Percentiles rank a stretch among this genome's conserved stretches.
Evolutionary conservation across 2,797 vertebrate species (phyloP).

Genomic region (Malurus leucopterus): DNA sequence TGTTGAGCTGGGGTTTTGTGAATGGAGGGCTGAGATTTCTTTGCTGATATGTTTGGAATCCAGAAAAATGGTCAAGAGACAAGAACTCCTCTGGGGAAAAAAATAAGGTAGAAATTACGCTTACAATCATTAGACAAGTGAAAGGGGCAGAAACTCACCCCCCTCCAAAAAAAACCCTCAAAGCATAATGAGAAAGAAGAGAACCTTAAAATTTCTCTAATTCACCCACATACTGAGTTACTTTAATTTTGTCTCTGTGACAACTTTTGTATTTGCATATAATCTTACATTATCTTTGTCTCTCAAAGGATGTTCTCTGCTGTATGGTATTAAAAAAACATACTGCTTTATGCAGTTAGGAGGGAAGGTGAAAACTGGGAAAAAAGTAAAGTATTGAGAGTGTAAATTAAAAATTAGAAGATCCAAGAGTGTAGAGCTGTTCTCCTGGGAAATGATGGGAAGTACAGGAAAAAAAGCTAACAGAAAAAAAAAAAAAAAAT

Average conservation of each 20-base stretch:
- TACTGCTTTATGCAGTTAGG: neutral
- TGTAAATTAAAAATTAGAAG: neutral
- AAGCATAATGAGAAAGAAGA: neutral
- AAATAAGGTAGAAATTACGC: neutral
- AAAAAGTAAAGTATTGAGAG: neutral
- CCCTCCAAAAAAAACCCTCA: neutral
- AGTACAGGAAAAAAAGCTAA: neutral
- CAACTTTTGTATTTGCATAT: neutral
- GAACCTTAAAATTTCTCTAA: neutral
- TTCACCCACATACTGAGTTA: neutral
- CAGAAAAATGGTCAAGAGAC: neutral
- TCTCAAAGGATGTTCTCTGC: neutral
- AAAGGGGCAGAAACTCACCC: neutral
- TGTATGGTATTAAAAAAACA: neutral
- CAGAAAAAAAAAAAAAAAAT: neutral
- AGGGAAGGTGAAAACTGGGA: neutral
- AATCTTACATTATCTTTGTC: neutral
- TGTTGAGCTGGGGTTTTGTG: neutral
- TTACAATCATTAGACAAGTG: neutral
- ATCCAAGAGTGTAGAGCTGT: neutral
- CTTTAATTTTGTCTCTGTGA: neutral
- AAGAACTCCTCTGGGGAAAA: fast-evolving
- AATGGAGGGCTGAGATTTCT: neutral
- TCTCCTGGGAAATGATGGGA: neutral
- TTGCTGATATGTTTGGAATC: neutral